Evolutionary conservation across 2,888 invertebrate genomes (phyloP).

Genomic region (Desoria tigrina): DNA sequence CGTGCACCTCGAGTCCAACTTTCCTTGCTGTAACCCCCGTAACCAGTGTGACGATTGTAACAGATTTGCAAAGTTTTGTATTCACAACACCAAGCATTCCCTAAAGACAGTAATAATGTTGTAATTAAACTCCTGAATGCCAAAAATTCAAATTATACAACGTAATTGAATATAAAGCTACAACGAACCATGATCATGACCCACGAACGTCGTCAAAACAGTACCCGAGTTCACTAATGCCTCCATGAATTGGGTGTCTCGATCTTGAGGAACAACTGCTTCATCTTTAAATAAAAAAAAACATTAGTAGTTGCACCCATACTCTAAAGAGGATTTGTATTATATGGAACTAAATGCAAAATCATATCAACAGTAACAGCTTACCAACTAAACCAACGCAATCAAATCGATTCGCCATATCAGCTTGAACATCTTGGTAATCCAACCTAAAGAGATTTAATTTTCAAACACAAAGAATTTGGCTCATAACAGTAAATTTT

Average conservation of each 20-base stretch:
- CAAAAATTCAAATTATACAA: neutral
- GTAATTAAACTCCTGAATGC: too few species aligned
- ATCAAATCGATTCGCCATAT: slow-evolving; percentile 23
- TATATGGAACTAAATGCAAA: neutral
- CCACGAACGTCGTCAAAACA: slow-evolving; percentile 31
- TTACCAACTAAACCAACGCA: slow-evolving; percentile 34
- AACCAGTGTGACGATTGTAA: slow-evolving; percentile 36
- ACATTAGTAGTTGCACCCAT: neutral
- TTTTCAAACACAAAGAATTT: too few species aligned
- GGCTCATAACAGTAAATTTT: too few species aligned
- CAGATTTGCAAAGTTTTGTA: slow-evolving; percentile 30
- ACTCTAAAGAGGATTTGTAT: neutral
- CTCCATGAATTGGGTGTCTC: slow-evolving; percentile 27
- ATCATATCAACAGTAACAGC: too few species aligned
- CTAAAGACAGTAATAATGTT: neutral
- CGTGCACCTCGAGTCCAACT: slow-evolving; percentile 32
- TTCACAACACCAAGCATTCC: slow-evolving; percentile 36
- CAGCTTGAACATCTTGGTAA: slow-evolving; percentile 31
- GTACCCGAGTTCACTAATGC: slow-evolving; percentile 29
- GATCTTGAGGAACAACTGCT: slow-evolving; percentile 28
- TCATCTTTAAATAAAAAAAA: slow-evolving; percentile 21
- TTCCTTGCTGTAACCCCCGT: slow-evolving; percentile 34
- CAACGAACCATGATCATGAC: slow-evolving; percentile 30
- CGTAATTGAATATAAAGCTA: neutral
- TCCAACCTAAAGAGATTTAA: slow-evolving; percentile 14